Conservation (phyloP, 2,797 vertebrate genomes). For the Phoxinus dragarum region DNA sequence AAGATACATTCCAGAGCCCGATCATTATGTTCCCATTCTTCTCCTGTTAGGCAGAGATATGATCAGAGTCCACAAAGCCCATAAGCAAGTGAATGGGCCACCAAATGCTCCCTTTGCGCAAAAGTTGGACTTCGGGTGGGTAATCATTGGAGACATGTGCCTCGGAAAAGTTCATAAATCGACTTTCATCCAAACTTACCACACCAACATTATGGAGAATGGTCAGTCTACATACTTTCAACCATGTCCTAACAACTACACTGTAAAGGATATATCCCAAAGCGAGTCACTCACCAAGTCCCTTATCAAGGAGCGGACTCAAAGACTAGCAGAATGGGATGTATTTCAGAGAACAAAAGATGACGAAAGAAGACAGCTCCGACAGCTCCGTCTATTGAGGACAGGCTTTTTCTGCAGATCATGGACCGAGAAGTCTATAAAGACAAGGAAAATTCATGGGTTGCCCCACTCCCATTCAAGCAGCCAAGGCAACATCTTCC, state of each 20-base stretch:
- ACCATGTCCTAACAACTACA: constrained; percentile 7
- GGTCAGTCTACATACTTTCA: neutral
- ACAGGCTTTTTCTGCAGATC: neutral
- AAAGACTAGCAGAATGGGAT: neutral
- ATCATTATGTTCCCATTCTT: constrained; percentile 3
- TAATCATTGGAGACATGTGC: constrained; percentile 30
- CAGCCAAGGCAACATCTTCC: neutral
- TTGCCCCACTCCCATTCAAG: constrained; percentile 27
- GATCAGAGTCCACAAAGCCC: constrained; percentile 35
- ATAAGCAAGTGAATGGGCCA: constrained; percentile 20
- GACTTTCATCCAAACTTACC: neutral
- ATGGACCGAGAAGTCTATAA: constrained; percentile 24
- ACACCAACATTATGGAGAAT: constrained; percentile 34
- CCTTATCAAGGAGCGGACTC: neutral
- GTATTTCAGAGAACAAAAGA: neutral
- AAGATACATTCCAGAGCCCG: neutral
- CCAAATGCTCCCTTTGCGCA: constrained; percentile 30
- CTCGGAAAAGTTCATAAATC: constrained; percentile 13
- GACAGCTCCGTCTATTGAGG: neutral
- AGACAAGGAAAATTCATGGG: constrained; percentile 24
- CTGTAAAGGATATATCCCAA: neutral
- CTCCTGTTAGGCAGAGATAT: constrained; percentile 15
- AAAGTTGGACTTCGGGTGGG: constrained; percentile 14
- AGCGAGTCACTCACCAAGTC: neutral
- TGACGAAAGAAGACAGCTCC: neutral